Evolutionary conservation across 2,888 invertebrate genomes (phyloP).

Genomic region (Augochlorella aurata): DNA sequence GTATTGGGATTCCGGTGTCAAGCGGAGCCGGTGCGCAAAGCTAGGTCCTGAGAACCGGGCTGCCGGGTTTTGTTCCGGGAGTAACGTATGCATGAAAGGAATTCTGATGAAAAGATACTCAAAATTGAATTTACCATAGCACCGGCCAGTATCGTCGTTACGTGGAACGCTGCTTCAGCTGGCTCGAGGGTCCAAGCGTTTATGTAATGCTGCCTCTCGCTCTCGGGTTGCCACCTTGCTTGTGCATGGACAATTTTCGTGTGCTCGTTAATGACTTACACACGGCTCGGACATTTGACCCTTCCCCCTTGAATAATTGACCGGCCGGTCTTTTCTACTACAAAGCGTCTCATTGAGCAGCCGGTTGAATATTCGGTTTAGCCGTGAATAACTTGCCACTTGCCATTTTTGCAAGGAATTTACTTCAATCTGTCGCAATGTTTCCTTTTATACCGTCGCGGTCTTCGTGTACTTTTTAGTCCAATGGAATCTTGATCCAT

Average conservation of each 20-base stretch:
- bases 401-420: not conserved
- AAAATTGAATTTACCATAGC: conserved; percentile 70
- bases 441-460: no score
- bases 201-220: conserved; percentile 48
- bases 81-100: conserved; percentile 67
- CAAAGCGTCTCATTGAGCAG: not conserved
- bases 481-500: not conserved
- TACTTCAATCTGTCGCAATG: not conserved
- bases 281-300: conserved; percentile 15
- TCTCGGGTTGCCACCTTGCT: conserved; percentile 25
- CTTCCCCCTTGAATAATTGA: conserved; percentile 39
- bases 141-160: conserved; percentile 40
- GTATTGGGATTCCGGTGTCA: conserved; percentile 34
- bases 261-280: conserved; percentile 32
- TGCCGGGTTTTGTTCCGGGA: conserved; percentile 45
- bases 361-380: not conserved
- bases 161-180: conserved; percentile 54
- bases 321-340: not conserved
- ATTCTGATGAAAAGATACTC: conserved; percentile 69
- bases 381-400: not conserved
- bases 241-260: conserved; percentile 24
- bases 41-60: conserved; percentile 5
- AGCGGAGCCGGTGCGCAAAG: not conserved
- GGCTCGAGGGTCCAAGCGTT: conserved; percentile 49
- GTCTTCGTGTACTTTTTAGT: not conserved